Percentiles rank a stretch among this genome's conserved stretches.
phyloP scores from a whole-genome alignment of 2,888 invertebrate genomes.

The Pherbina coryleti region DNA sequence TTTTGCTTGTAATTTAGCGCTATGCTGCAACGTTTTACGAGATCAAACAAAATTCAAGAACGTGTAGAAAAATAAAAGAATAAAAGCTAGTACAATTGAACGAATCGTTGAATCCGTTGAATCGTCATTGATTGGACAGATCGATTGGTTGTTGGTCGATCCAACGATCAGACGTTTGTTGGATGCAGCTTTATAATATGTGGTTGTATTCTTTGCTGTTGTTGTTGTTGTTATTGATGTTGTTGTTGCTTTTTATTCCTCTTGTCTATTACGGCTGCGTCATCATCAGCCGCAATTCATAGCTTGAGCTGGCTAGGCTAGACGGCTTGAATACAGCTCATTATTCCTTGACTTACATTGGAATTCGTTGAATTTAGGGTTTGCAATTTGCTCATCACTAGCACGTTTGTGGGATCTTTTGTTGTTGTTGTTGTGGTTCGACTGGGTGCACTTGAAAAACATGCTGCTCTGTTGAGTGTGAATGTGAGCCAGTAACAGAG shows the following conservation, averaged over 20 bases:
- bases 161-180: background rate
- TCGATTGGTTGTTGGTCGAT: background rate
- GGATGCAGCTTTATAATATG: slow-evolving; percentile 54
- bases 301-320: background rate
- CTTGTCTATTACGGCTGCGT: slow-evolving; percentile 20
- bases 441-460: background rate
- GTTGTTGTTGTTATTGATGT: background rate
- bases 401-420: slow-evolving; percentile 14
- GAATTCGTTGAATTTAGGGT: slow-evolving; percentile 66
- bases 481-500: background rate
- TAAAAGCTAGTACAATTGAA: slow-evolving; percentile 10
- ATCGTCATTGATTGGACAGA: slow-evolving; percentile 38
- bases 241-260: slow-evolving; percentile 8
- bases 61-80: slow-evolving; percentile 11
- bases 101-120: slow-evolving; percentile 22
- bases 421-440: slow-evolving; percentile 32
- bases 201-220: slow-evolving; percentile 45
- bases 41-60: slow-evolving; percentile 44
- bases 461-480: background rate
- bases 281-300: slow-evolving; percentile 29
- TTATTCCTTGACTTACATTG: slow-evolving; percentile 65
- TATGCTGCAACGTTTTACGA: slow-evolving; percentile 42
- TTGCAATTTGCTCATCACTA: slow-evolving; percentile 62
- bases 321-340: slow-evolving; percentile 48
- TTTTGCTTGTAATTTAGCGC: slow-evolving; percentile 37